These are phyloP conservation scores for Coilia nasus DNA, from an alignment of 2,797 vertebrate species.

Conservation along the genomic window DNA sequence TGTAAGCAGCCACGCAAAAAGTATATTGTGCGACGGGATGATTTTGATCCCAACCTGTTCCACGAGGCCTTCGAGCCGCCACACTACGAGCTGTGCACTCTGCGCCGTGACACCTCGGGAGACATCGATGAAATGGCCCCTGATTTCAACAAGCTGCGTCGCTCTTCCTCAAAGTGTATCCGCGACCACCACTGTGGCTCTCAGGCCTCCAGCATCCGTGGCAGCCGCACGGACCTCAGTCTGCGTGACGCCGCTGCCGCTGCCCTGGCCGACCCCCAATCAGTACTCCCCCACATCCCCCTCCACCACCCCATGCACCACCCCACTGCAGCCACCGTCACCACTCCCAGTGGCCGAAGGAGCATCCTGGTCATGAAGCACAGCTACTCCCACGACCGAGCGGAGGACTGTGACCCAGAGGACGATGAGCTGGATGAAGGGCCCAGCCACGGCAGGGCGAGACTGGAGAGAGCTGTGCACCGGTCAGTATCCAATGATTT, in stretches of 20 bases:
- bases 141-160: conserved; percentile 88
- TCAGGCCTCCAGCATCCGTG: conserved; percentile 81
- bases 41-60: conserved; percentile 91
- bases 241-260: conserved; percentile 71
- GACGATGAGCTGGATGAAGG: conserved; percentile 87
- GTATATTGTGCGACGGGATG: conserved; percentile 78
- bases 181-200: conserved; percentile 97
- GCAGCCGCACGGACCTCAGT: conserved; percentile 86
- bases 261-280: conserved; percentile 63
- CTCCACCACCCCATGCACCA: conserved; percentile 74
- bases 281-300: conserved; percentile 36
- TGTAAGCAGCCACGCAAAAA: conserved; percentile 96
- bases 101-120: conserved; percentile 76
- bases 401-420: conserved; percentile 80
- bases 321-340: conserved; percentile 75
- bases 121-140: conserved; percentile 82
- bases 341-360: conserved; percentile 79
- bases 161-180: conserved; percentile 92
- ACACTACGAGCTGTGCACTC: conserved; percentile 93
- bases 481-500: conserved; percentile 88
- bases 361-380: conserved; percentile 95
- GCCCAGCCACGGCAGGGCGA: conserved; percentile 81
- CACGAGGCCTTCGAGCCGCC: conserved; percentile 93
- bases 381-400: conserved; percentile 90
- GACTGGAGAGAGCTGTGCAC: conserved; percentile 86